Evolutionary conservation across 2,113 vertebrate genomes (phyloP), one percentile per base, ranked within the genome.

Genomic region (Salvelinus alpinus): DNA sequence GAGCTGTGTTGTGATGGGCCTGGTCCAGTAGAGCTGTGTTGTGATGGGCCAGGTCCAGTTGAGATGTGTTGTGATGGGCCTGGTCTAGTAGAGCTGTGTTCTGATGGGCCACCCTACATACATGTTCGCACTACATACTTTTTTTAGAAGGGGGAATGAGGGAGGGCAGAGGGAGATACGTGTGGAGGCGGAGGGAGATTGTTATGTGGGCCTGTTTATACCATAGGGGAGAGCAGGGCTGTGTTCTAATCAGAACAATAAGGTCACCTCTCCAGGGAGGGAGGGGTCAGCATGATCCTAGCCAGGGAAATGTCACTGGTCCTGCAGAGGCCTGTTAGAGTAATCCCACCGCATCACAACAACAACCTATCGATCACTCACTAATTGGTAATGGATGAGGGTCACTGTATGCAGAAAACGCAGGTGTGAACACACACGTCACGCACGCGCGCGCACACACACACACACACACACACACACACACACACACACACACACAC

Each of bases 201-300:
- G 22, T 72, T 83, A 66, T 25, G 77, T 77, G 82, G 88, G 78
- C 51, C 51, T 54, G 82, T 82, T 87, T 82, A 82, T 85, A 84
- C 84, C 88, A 82, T 79, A 77, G 48, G 18, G 70, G 77, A 72
- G 78, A 69, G 73, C 60, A 77, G 67, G 70, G 18, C 70, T 84
- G 89, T 89, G 90, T 91, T 90, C 80, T 87, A 90, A 90, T 90
- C 82, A 88, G 78, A 88, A 86, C 88, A 86, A 78, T 88, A 88
- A 90, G 89, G 89, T 89, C 85, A 90, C 67, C 24, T 51, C 65
- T 22, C 18, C 59, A 16, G 59, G n/a, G 51, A 54, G 51, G 59
- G 59, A 62, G 59, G 59, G 59, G 59, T 22, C 70, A 22, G 75
- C 86, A 87, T 88, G 86, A 91, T 91, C 88, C 87, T 80, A 81